Evolutionary conservation across 2,797 vertebrate species (phyloP), one percentile per base, ranked within the genome.

Genomic region (Valencia hispanica): DNA sequence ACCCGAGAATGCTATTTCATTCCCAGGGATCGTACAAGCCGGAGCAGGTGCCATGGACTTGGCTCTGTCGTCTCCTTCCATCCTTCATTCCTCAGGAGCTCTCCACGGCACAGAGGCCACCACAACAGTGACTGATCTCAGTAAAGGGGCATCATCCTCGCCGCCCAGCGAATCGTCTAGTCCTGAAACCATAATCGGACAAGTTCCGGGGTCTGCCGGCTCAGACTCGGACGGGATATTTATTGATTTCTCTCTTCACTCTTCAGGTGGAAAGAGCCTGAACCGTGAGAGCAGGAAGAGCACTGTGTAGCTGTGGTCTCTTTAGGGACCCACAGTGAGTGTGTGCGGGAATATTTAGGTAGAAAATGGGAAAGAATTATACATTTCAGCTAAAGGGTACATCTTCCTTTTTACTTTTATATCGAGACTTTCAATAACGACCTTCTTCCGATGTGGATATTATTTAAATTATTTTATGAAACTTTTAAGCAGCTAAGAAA

Each of bases 141-240:
- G 91, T 79, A 96, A 94, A 82, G 93, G 92, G 8, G 93, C 94
- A 48, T 84, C 93, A 4, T 95, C 96, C 82, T 92, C 90, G 4
- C 90, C 95, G n/a, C 95, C 96, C 3, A 96, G 96, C 9, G 94
- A 96, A 83, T 96, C 97, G 72, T 97, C 97, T 93, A 99, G 98
- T 89, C 97, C 98, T 0, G 98, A 99, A 92, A 96, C 96, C 79
- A 96, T 97, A 79, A 97, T 98, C 63, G 97, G 98, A 94, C 97
- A 96, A 91, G 96, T 96, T 83, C 93, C 98, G 73, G 97, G 98
- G 85, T 98, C 97, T 0, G 96, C 95, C 0, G 97, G 98, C 93
- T 98, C 98, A 0, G 97, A 97, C 86, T 96, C 97, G 0, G 98
- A 98, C 10, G 98, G 98, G 34, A 98, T 99, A 92, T 98, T 99